Base-by-base conservation (phyloP, 92 coral and sea anemone genomes). In the Parazoanthus darwini region DNA sequence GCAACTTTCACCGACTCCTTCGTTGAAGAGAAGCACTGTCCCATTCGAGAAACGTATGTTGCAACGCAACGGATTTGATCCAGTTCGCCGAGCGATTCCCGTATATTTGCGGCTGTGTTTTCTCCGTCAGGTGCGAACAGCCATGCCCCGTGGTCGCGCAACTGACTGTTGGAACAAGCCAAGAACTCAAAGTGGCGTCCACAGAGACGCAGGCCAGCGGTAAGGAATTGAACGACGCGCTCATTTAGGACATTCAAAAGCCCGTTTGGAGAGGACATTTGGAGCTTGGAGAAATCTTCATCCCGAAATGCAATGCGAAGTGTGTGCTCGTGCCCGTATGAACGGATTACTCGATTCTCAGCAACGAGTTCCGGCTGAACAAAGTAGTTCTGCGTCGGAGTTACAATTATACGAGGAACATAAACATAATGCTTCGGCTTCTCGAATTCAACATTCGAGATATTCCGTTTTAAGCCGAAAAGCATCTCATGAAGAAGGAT, bases 141-240 rank as follows among this genome's bases (percentile, higher is more conserved):
- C 98, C 98, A 96, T 6, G 98, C 98, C 26, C 98, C 98, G 85
- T 96, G 98, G 23, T 95, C 95, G 26, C 98, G 91, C 82, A 96
- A 67, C 86, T 96, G 98, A 54, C 98, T 96, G 81, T 96, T 96
- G 22, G 98, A 96, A 71, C 98, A 96, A 9, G 98, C 98, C 79
- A 96, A 89, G 68, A 96, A 96, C 50, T 95, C 88, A 59, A 93
- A 95, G 39, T 82, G 80, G 35, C 94, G 89, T 8, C 94, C 96
- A 39, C 98, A 91, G 48, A 93, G 75, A 46, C 43, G 48, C 54
- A 96, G 74, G 50, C 93, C 92, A 22, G 76, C 54, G 1, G 88
- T 77, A 8, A 96, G 90, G 48, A 93, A 90, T 42, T 85, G 80
- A 50, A 90, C 86, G 18, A 96, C 94, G 23, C 98, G 96, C 13